phyloP scores from a whole-genome alignment of 2,797 vertebrate species.

The Prionace glauca region DNA sequence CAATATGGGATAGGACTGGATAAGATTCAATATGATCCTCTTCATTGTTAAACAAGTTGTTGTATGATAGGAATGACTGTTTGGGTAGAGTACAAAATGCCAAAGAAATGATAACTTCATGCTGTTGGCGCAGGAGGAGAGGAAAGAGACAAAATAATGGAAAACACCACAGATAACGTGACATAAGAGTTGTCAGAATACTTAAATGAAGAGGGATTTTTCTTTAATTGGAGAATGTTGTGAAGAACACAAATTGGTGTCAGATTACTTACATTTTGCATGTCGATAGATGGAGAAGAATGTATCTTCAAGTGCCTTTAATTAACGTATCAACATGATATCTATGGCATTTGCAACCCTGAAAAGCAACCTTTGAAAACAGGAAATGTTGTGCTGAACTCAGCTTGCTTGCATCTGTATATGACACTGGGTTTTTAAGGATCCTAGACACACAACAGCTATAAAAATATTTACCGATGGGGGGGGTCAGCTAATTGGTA shows the following conservation, averaged over 20 bases:
- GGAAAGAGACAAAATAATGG: neutral
- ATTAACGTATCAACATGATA: slow-evolving; percentile 4
- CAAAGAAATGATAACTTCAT: neutral
- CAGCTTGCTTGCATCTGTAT: slow-evolving; percentile 23
- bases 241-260: neutral
- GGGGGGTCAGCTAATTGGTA: slow-evolving; percentile 1
- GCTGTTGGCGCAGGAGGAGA: neutral
- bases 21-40: neutral
- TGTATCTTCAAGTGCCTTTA: slow-evolving; percentile 17
- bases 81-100: neutral
- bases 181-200: neutral
- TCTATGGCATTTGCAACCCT: neutral
- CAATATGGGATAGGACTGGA: neutral
- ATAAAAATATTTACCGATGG: slow-evolving; percentile 26
- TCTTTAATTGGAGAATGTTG: neutral
- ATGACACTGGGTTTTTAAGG: neutral
- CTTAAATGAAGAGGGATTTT: neutral
- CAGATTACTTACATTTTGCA: neutral
- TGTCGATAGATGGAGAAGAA: neutral
- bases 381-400: slow-evolving; percentile 7
- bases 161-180: neutral
- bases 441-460: slow-evolving; percentile 27
- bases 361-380: slow-evolving; percentile 5
- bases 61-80: neutral
- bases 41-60: neutral